Base-by-base conservation (phyloP, 2,888 invertebrate genomes). In the Athalia circularis region DNA sequence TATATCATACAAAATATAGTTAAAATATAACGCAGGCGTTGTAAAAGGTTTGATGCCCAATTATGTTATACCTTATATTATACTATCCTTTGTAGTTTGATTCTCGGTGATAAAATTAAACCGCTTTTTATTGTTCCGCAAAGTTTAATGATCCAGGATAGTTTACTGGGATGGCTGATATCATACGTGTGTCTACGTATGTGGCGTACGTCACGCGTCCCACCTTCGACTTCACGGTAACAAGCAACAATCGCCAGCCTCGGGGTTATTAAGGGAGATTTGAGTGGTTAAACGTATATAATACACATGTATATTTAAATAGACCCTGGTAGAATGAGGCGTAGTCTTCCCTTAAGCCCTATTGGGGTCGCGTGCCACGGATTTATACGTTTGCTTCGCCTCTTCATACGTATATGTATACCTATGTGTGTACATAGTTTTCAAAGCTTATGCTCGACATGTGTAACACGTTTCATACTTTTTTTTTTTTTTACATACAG, bases 221-320 rank as follows among this genome's bases (percentile, higher is more conserved):
- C 9, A 68, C 68, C 68, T 68, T 68, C 54, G 4, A 8, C 8
- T 62, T 57, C 57, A 13, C 29, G n/a, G 75, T 75, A 75, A 75
- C 75, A 75, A 75, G 64, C 75, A 52, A 72, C 72, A 59, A 72
- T 72, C 59, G 72, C 13, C 64, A 50, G 62, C 62, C 62, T 75
- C 61, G 62, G 29, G 64, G 75, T 75, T 75, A 75, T 75, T 75
- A 75, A 62, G 75, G 75, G 75, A 75, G 75, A 75, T 75, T 75
- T 75, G 62, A 75, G 75, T 75, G 75, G 75, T 75, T 75, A 57
- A 75, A 75, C 75, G 75, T 75, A 75, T 67, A 67, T 29, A 29
- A 29, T 29, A 29, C 29, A 29, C 29, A 29, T 29, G 29, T 29
- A 29, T 64, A 72, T 75, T 75, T 75, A 48, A 75, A 75, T 75